Evolutionary conservation across 1,140 invertebrate genomes (phyloP).

Genomic region (Aphis gossypii): DNA sequence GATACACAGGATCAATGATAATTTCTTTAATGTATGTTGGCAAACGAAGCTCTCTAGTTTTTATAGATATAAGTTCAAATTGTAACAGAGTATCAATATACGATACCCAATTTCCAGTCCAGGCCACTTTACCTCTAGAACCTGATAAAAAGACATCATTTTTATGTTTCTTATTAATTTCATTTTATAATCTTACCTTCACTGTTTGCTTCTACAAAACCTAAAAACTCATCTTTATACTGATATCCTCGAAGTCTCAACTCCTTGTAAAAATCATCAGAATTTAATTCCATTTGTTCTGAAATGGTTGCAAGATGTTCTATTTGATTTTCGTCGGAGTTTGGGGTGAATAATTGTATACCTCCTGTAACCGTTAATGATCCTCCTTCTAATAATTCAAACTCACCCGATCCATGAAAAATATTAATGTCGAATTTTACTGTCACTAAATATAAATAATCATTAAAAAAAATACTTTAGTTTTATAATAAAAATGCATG

Average conservation of each 20-base stretch:
- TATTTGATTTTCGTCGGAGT: conserved; percentile 68
- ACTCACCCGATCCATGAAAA: conserved; percentile 80
- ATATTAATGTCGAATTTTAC: conserved; percentile 87
- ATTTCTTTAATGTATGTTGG: conserved; percentile 84
- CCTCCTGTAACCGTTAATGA: conserved; percentile 78
- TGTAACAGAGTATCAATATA: conserved; percentile 95
- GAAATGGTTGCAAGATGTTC: conserved; percentile 64
- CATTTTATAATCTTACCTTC: conserved; percentile 64
- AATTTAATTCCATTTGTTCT: conserved; percentile 70
- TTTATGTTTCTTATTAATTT: background rate
- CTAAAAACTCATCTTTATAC: conserved; percentile 86
- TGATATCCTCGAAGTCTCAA: conserved; percentile 92
- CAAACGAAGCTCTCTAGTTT: conserved; percentile 78
- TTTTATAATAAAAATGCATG: no score
- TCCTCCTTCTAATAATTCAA: conserved; percentile 89
- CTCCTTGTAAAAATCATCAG: conserved; percentile 92
- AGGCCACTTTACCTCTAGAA: conserved; percentile 67
- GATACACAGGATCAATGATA: conserved; percentile 77
- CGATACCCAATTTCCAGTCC: conserved; percentile 89
- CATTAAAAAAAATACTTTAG: background rate
- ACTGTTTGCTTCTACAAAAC: conserved; percentile 73
- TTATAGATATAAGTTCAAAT: conserved; percentile 80
- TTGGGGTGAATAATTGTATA: conserved; percentile 73
- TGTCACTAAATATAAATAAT: conserved; percentile 63
- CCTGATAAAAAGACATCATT: conserved; percentile 32